Conservation (phyloP, 2,888 invertebrate genomes). For the Cantharis rufa region DNA sequence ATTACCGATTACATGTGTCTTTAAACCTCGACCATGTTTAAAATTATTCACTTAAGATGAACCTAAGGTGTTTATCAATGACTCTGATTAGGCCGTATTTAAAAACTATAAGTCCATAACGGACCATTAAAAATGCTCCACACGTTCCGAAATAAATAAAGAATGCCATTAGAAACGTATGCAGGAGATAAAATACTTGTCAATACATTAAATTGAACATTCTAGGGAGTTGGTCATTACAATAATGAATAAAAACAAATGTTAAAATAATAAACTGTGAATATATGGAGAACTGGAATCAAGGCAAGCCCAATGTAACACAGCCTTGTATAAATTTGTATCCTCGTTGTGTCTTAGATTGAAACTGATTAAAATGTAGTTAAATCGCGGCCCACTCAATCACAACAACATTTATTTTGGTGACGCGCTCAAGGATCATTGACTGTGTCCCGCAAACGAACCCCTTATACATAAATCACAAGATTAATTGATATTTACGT, state of each 20-base stretch:
- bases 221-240: constrained; percentile 46
- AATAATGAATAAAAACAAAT: constrained; percentile 10
- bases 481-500: constrained; percentile 33
- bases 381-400: constrained; percentile 53
- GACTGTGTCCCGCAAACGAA: constrained; percentile 28
- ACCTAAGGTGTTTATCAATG: constrained; percentile 38
- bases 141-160: constrained; percentile 54
- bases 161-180: constrained; percentile 56
- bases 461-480: constrained; percentile 32
- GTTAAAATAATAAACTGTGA: background rate
- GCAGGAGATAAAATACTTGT: constrained; percentile 55
- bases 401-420: constrained; percentile 39
- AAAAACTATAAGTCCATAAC: constrained; percentile 49
- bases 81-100: constrained; percentile 45
- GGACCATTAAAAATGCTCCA: constrained; percentile 49
- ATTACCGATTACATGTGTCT: constrained; percentile 24
- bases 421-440: constrained; percentile 34
- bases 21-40: constrained; percentile 22
- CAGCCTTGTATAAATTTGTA: constrained; percentile 58
- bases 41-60: constrained; percentile 28
- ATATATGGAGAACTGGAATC: constrained; percentile 43
- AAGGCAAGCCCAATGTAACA: constrained; percentile 52
- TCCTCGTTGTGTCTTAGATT: constrained; percentile 55
- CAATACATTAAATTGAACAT: constrained; percentile 56
- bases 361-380: constrained; percentile 56